Evolutionary conservation across 1,140 invertebrate species (phyloP).

Genomic region (Rhagoletis zephyria): DNA sequence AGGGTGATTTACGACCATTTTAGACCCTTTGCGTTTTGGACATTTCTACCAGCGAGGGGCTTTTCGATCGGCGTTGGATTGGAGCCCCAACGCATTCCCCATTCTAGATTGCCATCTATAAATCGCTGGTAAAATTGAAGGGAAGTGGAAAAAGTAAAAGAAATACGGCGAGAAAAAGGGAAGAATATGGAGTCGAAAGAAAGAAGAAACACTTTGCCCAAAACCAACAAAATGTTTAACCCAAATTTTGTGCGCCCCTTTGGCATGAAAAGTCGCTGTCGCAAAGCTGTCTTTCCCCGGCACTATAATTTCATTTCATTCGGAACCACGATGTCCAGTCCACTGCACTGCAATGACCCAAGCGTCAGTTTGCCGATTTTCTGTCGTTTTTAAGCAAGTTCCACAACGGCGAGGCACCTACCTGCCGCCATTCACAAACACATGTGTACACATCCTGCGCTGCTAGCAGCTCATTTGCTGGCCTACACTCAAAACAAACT

Average conservation of each 20-base stretch:
- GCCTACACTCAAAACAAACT: too few species aligned
- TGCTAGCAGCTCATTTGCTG: too few species aligned
- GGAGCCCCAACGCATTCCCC: background rate
- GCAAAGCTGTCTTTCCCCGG: background rate
- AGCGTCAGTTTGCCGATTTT: too few species aligned
- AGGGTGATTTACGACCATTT: slow-evolving; percentile 48
- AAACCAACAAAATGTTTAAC: background rate
- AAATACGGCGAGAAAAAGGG: background rate
- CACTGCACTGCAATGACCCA: background rate
- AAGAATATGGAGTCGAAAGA: background rate
- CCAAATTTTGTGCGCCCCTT: slow-evolving; percentile 2
- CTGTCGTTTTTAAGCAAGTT: too few species aligned
- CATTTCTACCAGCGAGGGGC: background rate
- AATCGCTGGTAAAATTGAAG: background rate
- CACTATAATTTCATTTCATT: background rate
- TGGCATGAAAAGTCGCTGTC: background rate
- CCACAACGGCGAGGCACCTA: too few species aligned
- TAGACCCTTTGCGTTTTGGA: slow-evolving; percentile 41
- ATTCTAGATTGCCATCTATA: background rate
- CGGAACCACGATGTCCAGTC: background rate
- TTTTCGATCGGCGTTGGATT: background rate
- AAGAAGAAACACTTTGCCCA: background rate
- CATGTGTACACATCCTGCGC: too few species aligned
- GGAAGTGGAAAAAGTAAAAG: background rate
- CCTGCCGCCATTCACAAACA: too few species aligned